These are phyloP conservation scores for Casuarius casuarius DNA, from an alignment of 2,113 vertebrate genomes.

Conservation along the genomic window DNA sequence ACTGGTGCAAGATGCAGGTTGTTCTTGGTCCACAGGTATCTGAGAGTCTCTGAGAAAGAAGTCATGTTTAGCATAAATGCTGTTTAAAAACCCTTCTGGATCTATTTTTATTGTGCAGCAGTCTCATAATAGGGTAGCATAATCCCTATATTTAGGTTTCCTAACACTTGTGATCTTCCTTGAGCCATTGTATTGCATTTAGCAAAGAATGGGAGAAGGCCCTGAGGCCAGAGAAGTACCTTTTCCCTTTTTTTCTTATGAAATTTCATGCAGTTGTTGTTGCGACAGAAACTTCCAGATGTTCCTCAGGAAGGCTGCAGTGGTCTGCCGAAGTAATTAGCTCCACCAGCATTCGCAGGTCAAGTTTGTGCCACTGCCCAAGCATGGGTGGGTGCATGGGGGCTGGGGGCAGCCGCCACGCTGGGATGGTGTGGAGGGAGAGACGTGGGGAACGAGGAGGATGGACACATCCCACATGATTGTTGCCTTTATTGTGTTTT, in stretches of 20 bases:
- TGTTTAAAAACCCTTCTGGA: not conserved
- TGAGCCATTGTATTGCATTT: not conserved
- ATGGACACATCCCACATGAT: not conserved
- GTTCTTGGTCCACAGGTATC: constrained; percentile 32
- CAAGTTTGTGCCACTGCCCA: not conserved
- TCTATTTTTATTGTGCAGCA: constrained; percentile 41
- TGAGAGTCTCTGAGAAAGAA: not conserved
- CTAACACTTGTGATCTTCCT: constrained; percentile 26
- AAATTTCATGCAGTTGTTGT: not conserved
- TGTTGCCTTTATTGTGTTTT: not conserved
- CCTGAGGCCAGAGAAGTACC: constrained; percentile 22
- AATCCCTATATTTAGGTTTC: constrained; percentile 54
- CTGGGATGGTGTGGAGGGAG: not conserved
- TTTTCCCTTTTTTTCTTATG: not conserved
- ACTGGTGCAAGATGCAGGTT: not conserved
- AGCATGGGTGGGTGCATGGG: accelerated
- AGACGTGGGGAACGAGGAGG: not conserved
- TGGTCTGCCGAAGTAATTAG: constrained; percentile 1
- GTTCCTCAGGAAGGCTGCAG: not conserved
- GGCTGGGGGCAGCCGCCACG: not conserved
- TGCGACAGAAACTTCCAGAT: constrained; percentile 6
- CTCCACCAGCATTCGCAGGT: not conserved
- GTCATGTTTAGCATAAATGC: not conserved
- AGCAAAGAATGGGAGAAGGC: constrained; percentile 16
- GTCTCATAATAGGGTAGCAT: constrained; percentile 21